Base-by-base conservation (phyloP, 2,113 vertebrate species). In the Myiopsitta monachus region DNA sequence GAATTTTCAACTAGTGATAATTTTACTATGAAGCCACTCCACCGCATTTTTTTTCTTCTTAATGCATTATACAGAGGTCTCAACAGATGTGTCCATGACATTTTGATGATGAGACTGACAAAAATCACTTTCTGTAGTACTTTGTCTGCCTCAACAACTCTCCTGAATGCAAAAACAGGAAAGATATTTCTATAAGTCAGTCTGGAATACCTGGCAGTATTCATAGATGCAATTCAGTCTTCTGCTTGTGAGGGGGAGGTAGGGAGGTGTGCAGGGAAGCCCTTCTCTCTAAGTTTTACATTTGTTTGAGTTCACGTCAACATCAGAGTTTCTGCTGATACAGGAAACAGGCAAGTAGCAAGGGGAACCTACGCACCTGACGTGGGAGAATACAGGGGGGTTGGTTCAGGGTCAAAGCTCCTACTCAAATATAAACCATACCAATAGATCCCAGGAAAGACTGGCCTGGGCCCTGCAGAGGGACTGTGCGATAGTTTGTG, bases 271-370 rank as follows among this genome's bases (percentile, higher is more conserved):
- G 1, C 28, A 62, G 38, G 21, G 11, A 83, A 85, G 11, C 9
- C 7, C 3, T 51, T 68, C 22, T 41, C 11, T 51, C 14, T 1
- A 4, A 79, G 41, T 27, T 84, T 31, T 69, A 33, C 0, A 0
- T 67, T 31, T 63, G 18, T 70, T 70, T 43, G 41, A 72, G 41
- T 7, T 67, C 44, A 31, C 11, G 10, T 39, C 33, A 73, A 5
- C 2, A 1, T 33, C 33, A 78, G 27, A 22, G 57, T 66, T 87
- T 90, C 41, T 90, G 27, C 16, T 57, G 16, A 28, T 16, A 44
- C 2, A 38, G 30, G 51, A 74, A 85, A 81, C 6, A 62, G 11
- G 2, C 41, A 57, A 22, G 24, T 36, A 46, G 43, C 21, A 66
- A 72, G 62, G 4, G 3, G 24, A 94, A 81, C 41, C 1, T 12